Evolutionary conservation across 2,113 vertebrate genomes (phyloP), one percentile per base, ranked within the genome.

Genomic region (Tetraodon nigroviridis): DNA sequence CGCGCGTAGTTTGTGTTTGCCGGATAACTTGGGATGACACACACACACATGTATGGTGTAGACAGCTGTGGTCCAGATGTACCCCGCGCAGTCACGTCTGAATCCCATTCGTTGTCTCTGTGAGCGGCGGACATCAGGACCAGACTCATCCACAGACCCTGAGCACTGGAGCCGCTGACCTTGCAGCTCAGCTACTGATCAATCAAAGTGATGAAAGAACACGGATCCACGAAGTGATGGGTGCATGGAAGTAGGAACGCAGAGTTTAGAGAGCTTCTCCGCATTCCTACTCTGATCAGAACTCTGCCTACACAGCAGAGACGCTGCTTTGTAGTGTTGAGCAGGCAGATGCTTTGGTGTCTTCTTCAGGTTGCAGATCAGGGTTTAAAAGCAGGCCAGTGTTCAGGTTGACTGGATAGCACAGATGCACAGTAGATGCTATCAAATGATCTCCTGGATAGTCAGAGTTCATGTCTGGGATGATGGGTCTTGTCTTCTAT

Each of bases 61-160:
- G 74, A 78, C 84, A 86, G 86, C 84, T 88, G 86, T 17, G 71
- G 65, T 77, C 81, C 86, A 88, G 86, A 88, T 88, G 84, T 86
- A 27, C 19, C 41, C 50, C 15, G 21, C 58, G 44, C 54, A 76
- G 68, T 84, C 84, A 84, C 75, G 81, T 80, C 83, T 77, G 73
- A 80, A 71, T 76, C 75, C 67, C 79, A 85, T 86, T 83, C 82
- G 73, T 86, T 83, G 81, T 81, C 76, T 85, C 80, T 77, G 70
- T 71, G 79, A 71, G 76, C 58, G 61, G 72, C 46, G 61, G 79
- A 78, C 79, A 75, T 65, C 67, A 61, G 67, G 60, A 68, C 61
- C 46, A 2, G 52, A 61, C 67, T 61, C 61, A 61, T 76, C 70
- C 75, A 77, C 37, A 70, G 22, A 21, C 17, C 18, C 71, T 74